Evolutionary conservation across 1,140 invertebrate species (phyloP), one percentile per base, ranked within the genome.

Genomic region (Cyphomyrmex costatus): DNA sequence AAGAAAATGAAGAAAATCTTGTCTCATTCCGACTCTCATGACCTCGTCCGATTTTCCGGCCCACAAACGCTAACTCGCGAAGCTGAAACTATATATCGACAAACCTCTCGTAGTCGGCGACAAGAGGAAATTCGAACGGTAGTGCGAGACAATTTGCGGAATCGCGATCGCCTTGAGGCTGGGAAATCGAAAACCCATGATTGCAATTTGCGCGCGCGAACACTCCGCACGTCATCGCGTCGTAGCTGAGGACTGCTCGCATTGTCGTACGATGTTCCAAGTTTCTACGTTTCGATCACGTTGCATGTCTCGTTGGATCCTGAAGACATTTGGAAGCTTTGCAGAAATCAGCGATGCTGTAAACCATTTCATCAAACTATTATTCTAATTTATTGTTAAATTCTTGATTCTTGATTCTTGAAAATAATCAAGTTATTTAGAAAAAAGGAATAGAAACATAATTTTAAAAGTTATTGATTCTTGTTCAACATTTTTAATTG

Each of bases 131-230:
- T 80, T 86, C 83, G 60, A 71, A 80, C 73, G 36, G 30, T 58
- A 42, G 36, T 2, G 27, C 21, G 46, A 76, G 65, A 71, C 83
- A 58, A 84, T 79, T 19, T 56, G 61, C 58, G 68, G 61, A 88
- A 88, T 88, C 76, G 63, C 53, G 74, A 88, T 88, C 83, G 74
- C 74, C 82, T 88, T 86, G 33, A 86, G 68, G 74, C 68, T 89
- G 70, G 74, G 61, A 89, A 86, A 89, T 89, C 68, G 82, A 86
- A 88, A 79, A 80, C 30, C 74, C 82, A 24, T 60, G 88, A 56
- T 71, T 86, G 61, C 87, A 74, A 88, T 88, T 89, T 79, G 56
- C 21, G 58, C 74, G n/a, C 76, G 14, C 36, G 49, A 24, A 30
- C n/a, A 30, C 51, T 33, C 33, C n/a, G 36, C 36, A 71, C 58